A percentile compares a stretch with the other conserved stretches of the same genome.
These are phyloP conservation scores for Synanthedon andrenaeformis DNA, from an alignment of 2,888 invertebrate genomes.

Conservation along the genomic window DNA sequence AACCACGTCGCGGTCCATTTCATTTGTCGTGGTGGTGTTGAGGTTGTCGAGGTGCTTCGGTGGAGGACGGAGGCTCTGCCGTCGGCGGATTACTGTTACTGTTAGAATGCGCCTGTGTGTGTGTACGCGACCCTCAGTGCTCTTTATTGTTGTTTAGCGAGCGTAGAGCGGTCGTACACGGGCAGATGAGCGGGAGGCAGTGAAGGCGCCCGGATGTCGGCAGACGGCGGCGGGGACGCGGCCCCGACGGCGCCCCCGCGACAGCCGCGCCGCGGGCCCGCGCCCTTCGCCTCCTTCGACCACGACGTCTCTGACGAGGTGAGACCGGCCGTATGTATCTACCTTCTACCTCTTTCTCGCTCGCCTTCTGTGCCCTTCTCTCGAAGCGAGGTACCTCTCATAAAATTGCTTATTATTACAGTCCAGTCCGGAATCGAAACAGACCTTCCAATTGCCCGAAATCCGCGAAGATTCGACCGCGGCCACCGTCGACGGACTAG, in stretches of 20 bases:
- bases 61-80: not conserved
- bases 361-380: slow-evolving; percentile 12
- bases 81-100: not conserved
- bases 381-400: not conserved
- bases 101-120: not conserved
- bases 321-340: slow-evolving; percentile 73
- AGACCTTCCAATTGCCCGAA: slow-evolving; percentile 66
- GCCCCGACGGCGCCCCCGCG: slow-evolving; percentile 25
- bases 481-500: slow-evolving; percentile 20
- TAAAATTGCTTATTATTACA: slow-evolving; percentile 19
- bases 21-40: not conserved
- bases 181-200: not conserved
- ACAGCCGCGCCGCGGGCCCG: slow-evolving; percentile 89
- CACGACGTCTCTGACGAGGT: slow-evolving; percentile 86
- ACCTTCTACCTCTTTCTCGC: slow-evolving; percentile 21
- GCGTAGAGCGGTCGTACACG: not conserved
- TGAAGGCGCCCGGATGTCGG: slow-evolving; percentile 4
- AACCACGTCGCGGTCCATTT: no score
- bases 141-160: not conserved
- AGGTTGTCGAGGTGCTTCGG: not conserved
- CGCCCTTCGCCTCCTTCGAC: slow-evolving; percentile 95
- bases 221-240: slow-evolving; percentile 7
- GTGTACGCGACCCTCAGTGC: not conserved
- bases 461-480: slow-evolving; percentile 58
- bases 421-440: slow-evolving; percentile 73